phyloP scores from a whole-genome alignment of 2,888 invertebrate genomes.

The Bombylius major region DNA sequence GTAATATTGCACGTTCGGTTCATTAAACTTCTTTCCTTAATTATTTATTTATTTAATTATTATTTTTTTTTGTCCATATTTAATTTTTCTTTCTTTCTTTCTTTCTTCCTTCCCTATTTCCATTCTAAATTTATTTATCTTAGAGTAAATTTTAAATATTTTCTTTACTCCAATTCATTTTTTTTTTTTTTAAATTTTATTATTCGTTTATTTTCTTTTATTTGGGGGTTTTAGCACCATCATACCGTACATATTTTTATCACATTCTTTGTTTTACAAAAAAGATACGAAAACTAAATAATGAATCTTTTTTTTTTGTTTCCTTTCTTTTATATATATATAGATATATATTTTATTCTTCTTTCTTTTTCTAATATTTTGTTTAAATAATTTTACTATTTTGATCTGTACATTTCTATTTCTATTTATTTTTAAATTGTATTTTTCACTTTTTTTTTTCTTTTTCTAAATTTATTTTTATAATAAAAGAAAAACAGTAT shows the following conservation, averaged over 20 bases:
- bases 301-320: conserved; percentile 3
- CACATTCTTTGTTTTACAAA: conserved; percentile 23
- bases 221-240: conserved; percentile 11
- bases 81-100: conserved; percentile 1
- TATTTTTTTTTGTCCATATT: background rate
- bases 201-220: conserved; percentile 6
- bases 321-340: no score
- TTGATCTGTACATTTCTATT: conserved; percentile 3
- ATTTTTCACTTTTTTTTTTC: background rate
- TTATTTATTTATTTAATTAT: conserved; percentile 8
- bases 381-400: no score
- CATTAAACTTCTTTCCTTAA: conserved; percentile 16
- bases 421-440: conserved; percentile 1
- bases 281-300: conserved; percentile 11
- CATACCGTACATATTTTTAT: conserved; percentile 20
- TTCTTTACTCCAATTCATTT: conserved; percentile 3
- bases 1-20: conserved; percentile 39
- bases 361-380: no score
- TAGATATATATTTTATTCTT: no score
- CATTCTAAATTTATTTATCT: no score
- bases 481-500: no score
- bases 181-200: conserved; percentile 7
- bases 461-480: no score
- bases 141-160: conserved; percentile 6
- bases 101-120: background rate